Evolutionary conservation across 2,113 vertebrate species (phyloP).

Genomic region (Phylloscopus trochiloides): DNA sequence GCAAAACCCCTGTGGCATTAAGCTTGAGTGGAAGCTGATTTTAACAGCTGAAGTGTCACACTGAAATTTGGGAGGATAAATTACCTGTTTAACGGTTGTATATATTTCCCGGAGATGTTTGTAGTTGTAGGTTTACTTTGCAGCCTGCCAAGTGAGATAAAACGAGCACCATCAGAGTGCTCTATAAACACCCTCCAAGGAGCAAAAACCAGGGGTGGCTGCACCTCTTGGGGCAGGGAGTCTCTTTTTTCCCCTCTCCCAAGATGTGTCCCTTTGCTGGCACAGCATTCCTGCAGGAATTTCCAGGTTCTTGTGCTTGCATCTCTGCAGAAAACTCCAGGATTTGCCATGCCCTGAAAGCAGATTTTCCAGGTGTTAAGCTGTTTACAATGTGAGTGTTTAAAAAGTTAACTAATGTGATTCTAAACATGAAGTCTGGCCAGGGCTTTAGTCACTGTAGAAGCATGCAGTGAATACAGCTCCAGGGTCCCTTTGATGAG

Average conservation of each 20-base stretch:
- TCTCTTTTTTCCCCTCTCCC: background rate
- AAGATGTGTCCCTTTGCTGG: background rate
- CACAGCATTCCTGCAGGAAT: background rate
- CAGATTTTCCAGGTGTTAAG: background rate
- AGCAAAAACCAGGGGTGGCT: background rate
- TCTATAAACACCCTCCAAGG: background rate
- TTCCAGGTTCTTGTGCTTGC: background rate
- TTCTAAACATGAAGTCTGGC: background rate
- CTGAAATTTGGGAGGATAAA: background rate
- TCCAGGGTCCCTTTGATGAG: background rate
- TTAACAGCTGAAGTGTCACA: background rate
- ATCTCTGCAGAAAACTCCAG: background rate
- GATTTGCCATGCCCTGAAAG: background rate
- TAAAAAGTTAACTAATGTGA: background rate
- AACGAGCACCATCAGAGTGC: accelerated
- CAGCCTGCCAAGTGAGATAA: background rate
- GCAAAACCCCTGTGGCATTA: background rate
- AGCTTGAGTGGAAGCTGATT: background rate
- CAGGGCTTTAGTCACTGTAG: background rate
- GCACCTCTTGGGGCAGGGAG: background rate
- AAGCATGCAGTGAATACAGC: background rate
- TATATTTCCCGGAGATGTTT: slow-evolving; percentile 15
- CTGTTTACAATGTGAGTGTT: background rate
- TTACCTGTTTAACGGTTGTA: background rate
- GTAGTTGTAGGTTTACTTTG: background rate